Percentiles rank a stretch among this genome's conserved stretches.
These are phyloP conservation scores for Melitaea cinxia DNA, from an alignment of 1,140 invertebrate genomes.

Conservation along the genomic window DNA sequence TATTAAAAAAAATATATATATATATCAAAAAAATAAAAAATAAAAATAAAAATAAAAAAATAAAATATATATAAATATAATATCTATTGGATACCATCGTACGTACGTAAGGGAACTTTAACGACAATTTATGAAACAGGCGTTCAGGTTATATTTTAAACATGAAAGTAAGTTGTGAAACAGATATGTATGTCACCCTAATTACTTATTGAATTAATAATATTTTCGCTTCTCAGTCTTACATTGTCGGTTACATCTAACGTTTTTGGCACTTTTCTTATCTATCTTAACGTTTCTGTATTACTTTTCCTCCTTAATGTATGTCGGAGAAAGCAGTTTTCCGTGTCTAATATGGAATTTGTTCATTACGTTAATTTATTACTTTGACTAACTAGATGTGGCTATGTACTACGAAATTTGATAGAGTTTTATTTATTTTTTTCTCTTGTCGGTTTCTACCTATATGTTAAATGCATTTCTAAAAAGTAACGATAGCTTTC, in stretches of 20 bases:
- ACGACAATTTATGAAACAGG: no score
- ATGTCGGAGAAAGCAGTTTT: not conserved
- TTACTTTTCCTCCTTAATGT: not conserved
- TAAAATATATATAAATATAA: no score
- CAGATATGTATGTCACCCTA: not conserved
- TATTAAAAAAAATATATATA: no score
- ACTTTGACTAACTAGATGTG: not conserved
- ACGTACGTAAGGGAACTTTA: no score
- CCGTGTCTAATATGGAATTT: not conserved
- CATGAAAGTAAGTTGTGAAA: not conserved
- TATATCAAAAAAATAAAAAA: no score
- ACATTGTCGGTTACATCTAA: not conserved
- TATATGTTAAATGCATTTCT: no score
- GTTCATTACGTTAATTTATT: not conserved
- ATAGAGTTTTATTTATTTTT: not conserved
- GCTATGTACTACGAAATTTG: not conserved
- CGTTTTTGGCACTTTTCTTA: slow-evolving; percentile 4
- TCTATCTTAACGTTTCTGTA: not conserved
- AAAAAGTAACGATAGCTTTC: no score
- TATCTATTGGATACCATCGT: no score
- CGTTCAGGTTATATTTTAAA: no score
- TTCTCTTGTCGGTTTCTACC: no score
- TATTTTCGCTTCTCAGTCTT: not conserved
- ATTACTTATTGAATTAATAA: slow-evolving; percentile 8
- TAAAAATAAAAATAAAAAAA: no score